These are phyloP conservation scores for Pandemis cinnamomeana DNA, from an alignment of 2,888 invertebrate genomes.

Conservation along the genomic window DNA sequence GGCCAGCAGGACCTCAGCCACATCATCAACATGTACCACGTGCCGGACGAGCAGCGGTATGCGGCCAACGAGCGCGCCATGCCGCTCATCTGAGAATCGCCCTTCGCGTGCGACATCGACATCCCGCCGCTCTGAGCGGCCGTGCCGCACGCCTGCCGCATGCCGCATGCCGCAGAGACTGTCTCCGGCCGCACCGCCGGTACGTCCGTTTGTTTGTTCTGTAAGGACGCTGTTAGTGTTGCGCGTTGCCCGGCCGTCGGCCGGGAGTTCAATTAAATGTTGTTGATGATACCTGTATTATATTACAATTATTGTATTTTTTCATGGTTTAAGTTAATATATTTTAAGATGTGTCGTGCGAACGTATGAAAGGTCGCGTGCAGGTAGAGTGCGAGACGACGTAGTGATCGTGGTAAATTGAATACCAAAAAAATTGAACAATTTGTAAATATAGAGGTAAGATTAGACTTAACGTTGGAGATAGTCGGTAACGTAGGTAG, in stretches of 20 bases:
- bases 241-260: conserved; percentile 61
- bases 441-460: conserved; percentile 83
- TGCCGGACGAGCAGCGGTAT: conserved; percentile 87
- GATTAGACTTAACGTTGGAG: conserved; percentile 72
- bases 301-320: conserved; percentile 82
- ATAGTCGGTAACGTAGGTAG: conserved; percentile 78
- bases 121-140: conserved; percentile 86
- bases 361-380: conserved; percentile 70
- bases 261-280: conserved; percentile 75
- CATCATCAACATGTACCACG: conserved; percentile 88
- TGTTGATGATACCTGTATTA: conserved; percentile 81
- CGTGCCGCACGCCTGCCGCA: conserved; percentile 77
- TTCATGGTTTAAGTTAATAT: conserved; percentile 79
- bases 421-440: conserved; percentile 85
- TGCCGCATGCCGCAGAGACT: conserved; percentile 65
- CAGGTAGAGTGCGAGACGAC: conserved; percentile 69
- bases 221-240: conserved; percentile 76
- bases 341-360: conserved; percentile 76
- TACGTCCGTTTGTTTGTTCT: conserved; percentile 82
- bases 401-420: conserved; percentile 79
- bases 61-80: conserved; percentile 85
- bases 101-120: conserved; percentile 87
- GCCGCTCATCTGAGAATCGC: conserved; percentile 87
- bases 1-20: conserved; percentile 86
- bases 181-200: conserved; percentile 84